phyloP scores from a whole-genome alignment of 1,140 invertebrate species.

The Planococcus citri region DNA sequence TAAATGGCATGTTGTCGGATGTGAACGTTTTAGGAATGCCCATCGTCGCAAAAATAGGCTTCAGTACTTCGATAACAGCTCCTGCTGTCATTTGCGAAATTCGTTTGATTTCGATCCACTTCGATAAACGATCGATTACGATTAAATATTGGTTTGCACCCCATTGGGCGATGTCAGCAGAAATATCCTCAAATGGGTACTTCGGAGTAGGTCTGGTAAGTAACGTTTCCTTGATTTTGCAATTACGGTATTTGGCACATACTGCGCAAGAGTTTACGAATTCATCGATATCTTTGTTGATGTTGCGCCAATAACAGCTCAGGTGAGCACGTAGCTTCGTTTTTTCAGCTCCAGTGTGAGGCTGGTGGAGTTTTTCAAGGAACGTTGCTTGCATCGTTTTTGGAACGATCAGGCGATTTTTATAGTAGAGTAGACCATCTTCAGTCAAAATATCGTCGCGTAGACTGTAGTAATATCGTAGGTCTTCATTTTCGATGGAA shows the following conservation, averaged over 20 bases:
- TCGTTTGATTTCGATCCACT: neutral
- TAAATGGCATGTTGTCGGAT: slow-evolving; percentile 29
- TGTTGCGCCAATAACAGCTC: slow-evolving; percentile 8
- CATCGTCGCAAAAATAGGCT: slow-evolving; percentile 28
- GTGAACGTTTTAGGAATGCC: slow-evolving; percentile 30
- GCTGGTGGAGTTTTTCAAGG: neutral
- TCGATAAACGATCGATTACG: neutral
- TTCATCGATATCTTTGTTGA: neutral
- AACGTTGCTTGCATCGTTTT: neutral
- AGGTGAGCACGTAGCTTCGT: neutral
- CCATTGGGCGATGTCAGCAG: neutral
- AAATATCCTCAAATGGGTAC: slow-evolving; percentile 10
- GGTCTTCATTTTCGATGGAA: slow-evolving; percentile 18
- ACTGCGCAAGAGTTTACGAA: neutral
- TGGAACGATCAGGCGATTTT: slow-evolving; percentile 4
- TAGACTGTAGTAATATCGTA: neutral
- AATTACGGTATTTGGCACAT: slow-evolving; percentile 18
- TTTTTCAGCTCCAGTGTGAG: neutral
- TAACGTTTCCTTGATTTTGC: slow-evolving; percentile 19
- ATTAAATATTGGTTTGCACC: neutral
- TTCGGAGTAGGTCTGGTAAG: neutral
- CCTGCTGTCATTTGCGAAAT: neutral
- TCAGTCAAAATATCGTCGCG: slow-evolving; percentile 20
- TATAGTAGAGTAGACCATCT: slow-evolving; percentile 11
- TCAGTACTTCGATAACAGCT: slow-evolving; percentile 16